Percentiles rank a stretch among this genome's conserved stretches.
These are phyloP conservation scores for Tupaia tana DNA, from an alignment of 2,113 vertebrate species.

Conservation along the genomic window DNA sequence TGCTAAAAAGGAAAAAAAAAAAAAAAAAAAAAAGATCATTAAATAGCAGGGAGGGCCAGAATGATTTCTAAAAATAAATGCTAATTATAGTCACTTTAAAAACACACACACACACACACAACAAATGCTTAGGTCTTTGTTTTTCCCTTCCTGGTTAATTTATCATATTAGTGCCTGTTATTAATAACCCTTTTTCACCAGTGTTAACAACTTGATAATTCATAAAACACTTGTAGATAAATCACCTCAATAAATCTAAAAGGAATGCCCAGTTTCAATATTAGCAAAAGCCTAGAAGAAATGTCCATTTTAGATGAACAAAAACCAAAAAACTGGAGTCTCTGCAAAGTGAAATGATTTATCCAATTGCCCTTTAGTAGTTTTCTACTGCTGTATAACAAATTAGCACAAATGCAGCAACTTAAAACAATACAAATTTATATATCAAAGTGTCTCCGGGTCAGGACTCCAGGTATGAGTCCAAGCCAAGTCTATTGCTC, in stretches of 20 bases:
- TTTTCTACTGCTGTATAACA: constrained; percentile 1
- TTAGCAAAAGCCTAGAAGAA: constrained; percentile 23
- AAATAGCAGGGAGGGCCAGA: constrained; percentile 68
- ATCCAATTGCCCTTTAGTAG: background rate
- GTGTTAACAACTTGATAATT: constrained; percentile 55
- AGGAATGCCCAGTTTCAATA: constrained; percentile 42
- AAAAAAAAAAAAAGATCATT: constrained; percentile 57
- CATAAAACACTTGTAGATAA: constrained; percentile 53
- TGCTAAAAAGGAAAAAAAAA: constrained; percentile 53
- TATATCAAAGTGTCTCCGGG: background rate
- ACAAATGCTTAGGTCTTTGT: constrained; percentile 62
- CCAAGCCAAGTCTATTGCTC: background rate
- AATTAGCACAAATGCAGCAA: background rate
- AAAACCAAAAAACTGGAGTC: background rate
- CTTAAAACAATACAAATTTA: background rate
- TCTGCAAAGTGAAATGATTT: constrained; percentile 7
- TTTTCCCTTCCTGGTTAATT: constrained; percentile 59
- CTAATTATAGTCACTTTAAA: constrained; percentile 59
- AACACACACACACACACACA: background rate
- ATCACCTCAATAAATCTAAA: constrained; percentile 30
- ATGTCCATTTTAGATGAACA: constrained; percentile 14
- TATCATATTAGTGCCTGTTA: constrained; percentile 27
- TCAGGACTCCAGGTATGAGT: background rate
- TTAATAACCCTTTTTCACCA: constrained; percentile 47
- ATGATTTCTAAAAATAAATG: constrained; percentile 75